Evolutionary conservation across 2,113 vertebrate genomes (phyloP).

Genomic region (Phrynosoma platyrhinos): DNA sequence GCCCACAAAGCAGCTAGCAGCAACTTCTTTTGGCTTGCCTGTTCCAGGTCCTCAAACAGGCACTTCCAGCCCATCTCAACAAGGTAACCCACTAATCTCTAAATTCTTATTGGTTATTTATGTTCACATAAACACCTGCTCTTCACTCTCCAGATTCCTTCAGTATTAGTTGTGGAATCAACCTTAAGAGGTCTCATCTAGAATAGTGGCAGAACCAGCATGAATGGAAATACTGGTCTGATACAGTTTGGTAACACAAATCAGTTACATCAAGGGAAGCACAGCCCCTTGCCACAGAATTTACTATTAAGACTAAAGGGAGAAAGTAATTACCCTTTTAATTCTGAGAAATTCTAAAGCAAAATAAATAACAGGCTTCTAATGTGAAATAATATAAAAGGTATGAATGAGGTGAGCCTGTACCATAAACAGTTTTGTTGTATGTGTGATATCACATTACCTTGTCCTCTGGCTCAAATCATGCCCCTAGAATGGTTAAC

Average conservation of each 20-base stretch:
- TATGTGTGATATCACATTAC: neutral
- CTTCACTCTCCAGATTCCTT: slow-evolving; percentile 3
- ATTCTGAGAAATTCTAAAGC: neutral
- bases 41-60: no score
- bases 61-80: no score
- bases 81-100: neutral
- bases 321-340: neutral
- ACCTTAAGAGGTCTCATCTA: slow-evolving; percentile 4
- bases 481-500: no score
- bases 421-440: neutral
- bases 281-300: neutral
- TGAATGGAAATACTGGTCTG: neutral
- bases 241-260: neutral
- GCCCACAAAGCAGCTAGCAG: no score
- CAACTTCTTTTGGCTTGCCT: no score
- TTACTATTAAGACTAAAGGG: neutral
- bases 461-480: no score
- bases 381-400: neutral
- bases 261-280: neutral
- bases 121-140: neutral
- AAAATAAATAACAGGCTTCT: neutral
- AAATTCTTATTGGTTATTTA: slow-evolving; percentile 11
- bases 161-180: slow-evolving; percentile 8
- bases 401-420: neutral
- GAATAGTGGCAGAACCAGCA: neutral